Evolutionary conservation across 2,888 invertebrate genomes (phyloP), one percentile per base, ranked within the genome.

Genomic region (Andrena flavipes): DNA sequence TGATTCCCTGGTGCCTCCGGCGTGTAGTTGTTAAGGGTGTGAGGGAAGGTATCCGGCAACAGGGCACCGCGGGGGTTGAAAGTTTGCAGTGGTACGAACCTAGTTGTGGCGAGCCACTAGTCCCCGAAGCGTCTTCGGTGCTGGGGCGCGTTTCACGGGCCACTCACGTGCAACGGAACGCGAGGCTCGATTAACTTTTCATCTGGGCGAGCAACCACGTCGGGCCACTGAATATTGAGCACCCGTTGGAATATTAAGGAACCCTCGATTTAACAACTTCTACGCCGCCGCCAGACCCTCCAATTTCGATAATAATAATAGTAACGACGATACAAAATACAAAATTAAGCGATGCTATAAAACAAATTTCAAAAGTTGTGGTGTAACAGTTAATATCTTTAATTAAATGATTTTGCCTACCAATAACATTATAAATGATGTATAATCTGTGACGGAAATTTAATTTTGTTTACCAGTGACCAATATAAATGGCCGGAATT

Each of bases 51-150:
- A 26, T 42, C 65, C n/a, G 16, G 23, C 29, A 30, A 2, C 29
- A 13, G 16, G 13, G 65, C 16, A 26, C 10, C n/a, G 56, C 8
- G 26, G 26, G n/a, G 23, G 8, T 16, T 54, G 65, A 65, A 26
- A 64, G 75, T 54, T 54, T 23, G 54, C n/a, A n/a, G 77, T 60
- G 64, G 75, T 76, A 76, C 65, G 64, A 69, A 6, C 16, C 49
- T 56, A 69, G 76, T 62, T 59, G 64, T 59, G 42, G 59, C 59
- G 64, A 49, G 69, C 29, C 72, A 59, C 48, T 29, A 33, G 63
- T 51, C 59, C 51, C 51, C 29, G 60, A 35, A 76, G 56, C 51
- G 35, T 49, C 26, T 75, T 68, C 26, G 33, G 56, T 16, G 23
- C 30, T 59, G 13, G 26, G 30, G 13, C 59, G 48, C 59, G 63